Conservation (phyloP, 2,888 invertebrate species). For the Mimachlamys varia region DNA sequence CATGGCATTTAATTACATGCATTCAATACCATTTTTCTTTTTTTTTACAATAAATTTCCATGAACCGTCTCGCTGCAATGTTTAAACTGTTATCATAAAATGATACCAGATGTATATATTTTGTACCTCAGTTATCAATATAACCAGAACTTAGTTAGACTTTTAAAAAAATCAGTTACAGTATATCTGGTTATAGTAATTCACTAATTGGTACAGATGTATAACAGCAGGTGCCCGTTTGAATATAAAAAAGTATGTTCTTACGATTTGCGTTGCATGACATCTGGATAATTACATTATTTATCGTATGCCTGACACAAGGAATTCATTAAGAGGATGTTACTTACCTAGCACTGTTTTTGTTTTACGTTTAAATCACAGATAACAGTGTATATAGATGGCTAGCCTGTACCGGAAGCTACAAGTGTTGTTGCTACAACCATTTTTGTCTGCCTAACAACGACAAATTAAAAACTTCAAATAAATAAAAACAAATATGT, state of each 20-base stretch:
- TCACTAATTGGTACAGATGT: too few relatives aligned
- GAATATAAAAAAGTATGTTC: neutral
- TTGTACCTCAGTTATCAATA: too few relatives aligned
- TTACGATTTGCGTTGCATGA: neutral
- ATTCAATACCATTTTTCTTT: too few relatives aligned
- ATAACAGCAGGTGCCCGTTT: slow-evolving; percentile 32
- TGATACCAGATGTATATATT: too few relatives aligned
- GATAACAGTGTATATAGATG: neutral
- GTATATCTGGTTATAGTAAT: too few relatives aligned
- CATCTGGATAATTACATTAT: neutral
- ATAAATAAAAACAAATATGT: neutral
- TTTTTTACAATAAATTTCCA: too few relatives aligned
- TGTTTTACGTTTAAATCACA: neutral
- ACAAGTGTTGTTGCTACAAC: slow-evolving; percentile 60
- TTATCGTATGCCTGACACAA: neutral
- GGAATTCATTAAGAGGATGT: neutral
- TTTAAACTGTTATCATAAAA: too few relatives aligned
- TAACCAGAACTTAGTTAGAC: too few relatives aligned
- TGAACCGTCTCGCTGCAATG: too few relatives aligned
- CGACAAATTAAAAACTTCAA: slow-evolving; percentile 18
- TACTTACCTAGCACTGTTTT: neutral
- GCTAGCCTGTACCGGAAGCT: slow-evolving; percentile 53
- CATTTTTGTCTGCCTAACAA: slow-evolving; percentile 51
- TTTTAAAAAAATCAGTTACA: too few relatives aligned
- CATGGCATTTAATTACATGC: too few relatives aligned